Base-by-base conservation (phyloP, 2,797 vertebrate species). In the Macropus fuliginosus region DNA sequence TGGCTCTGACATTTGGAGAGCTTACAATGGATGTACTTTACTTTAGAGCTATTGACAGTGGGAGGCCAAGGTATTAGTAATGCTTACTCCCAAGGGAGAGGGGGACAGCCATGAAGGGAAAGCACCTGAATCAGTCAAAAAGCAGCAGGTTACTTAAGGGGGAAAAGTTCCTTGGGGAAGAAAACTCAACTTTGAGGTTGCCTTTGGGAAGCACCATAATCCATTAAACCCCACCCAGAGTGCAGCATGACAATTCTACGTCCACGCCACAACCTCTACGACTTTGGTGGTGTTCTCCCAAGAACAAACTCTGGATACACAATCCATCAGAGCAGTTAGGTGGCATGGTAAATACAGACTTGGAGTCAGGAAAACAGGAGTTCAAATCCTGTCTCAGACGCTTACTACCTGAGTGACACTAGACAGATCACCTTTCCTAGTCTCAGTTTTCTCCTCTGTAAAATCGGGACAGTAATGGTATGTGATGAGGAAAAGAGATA, bases 1-100 rank as follows among this genome's bases (percentile, higher is more conserved):
- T 98, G 91, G 98, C 98, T 98, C 98, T 99, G 99, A 99, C 99
- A 99, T 99, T 99, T 99, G 98, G 98, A 99, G 98, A 99, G 99
- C 99, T 99, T 99, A 99, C 98, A 97, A 98, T 98, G 98, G 98
- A 99, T 99, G 99, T 99, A 99, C 98, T 99, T 99, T 99, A 98
- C 98, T 98, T 98, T 98, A 98, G 98, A 98, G 98, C 98, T 99
- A 98, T 99, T 99, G 99, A 99, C 99, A 99, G 98, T 98, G 98
- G 97, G 98, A 99, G 99, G 99, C 99, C 99, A 99, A 99, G 98
- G 99, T 98, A 98, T 98, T 98, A 97, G 98, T 98, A 98, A 98
- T 97, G 98, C 98, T 98, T 98, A 98, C 98, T 98, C 98, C 98
- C 89, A 8, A 95, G 98, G 98, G 98, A 97, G 97, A 97, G 98